A percentile compares a stretch with the other conserved stretches of the same genome.
Conservation (phyloP, 2,888 invertebrate genomes). For the Plebejus melissa region DNA sequence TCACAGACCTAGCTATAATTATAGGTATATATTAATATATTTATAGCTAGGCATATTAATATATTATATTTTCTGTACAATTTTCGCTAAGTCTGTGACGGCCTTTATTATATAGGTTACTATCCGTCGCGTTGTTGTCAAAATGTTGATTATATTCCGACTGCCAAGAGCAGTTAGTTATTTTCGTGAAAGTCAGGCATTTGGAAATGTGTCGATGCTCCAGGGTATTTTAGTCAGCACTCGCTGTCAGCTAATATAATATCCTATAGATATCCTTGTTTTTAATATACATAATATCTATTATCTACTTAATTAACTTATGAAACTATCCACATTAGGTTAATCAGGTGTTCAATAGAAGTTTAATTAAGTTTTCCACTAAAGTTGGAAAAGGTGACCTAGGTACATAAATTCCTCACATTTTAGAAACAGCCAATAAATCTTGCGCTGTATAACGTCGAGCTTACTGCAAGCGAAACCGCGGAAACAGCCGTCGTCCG, state of each 20-base stretch:
- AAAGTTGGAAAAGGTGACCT: neutral
- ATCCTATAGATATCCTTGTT: conserved; percentile 5
- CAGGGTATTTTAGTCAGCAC: conserved; percentile 14
- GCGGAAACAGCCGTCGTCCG: neutral
- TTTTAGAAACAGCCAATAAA: neutral
- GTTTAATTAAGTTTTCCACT: neutral
- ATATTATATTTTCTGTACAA: too few species aligned
- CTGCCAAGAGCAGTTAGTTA: conserved; percentile 2
- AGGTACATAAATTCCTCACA: neutral
- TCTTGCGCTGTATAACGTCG: neutral
- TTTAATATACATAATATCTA: neutral
- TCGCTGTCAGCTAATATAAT: conserved; percentile 2
- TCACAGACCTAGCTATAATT: too few species aligned
- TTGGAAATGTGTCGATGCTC: conserved; percentile 24
- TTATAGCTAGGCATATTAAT: too few species aligned
- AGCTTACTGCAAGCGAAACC: neutral
- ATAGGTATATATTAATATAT: too few species aligned
- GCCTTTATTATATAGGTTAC: neutral
- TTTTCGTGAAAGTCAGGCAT: conserved; percentile 1
- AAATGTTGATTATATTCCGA: neutral
- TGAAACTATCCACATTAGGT: too few species aligned
- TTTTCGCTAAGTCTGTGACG: too few species aligned
- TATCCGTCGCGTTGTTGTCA: neutral
- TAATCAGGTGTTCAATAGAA: neutral
- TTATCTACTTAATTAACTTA: too few species aligned